A percentile compares a stretch with the other conserved stretches of the same genome.
Conservation (phyloP, 2,888 invertebrate species). For the Luperina nickerlii region DNA sequence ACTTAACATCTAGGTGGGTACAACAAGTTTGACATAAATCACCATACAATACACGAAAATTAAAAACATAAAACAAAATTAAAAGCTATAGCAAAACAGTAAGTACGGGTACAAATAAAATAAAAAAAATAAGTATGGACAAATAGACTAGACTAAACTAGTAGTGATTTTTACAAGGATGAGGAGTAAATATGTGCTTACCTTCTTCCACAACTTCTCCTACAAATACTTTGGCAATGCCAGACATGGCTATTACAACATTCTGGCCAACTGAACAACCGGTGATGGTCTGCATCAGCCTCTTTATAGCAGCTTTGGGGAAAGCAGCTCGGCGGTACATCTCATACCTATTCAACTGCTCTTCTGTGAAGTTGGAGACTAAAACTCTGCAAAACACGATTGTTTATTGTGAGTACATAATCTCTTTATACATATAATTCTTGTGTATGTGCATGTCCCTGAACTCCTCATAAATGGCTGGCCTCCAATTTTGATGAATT, state of each 20-base stretch:
- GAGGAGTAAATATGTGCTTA: constrained; percentile 74
- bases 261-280: constrained; percentile 99
- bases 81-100: no score
- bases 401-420: neutral
- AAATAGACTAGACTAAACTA: no score
- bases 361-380: constrained; percentile 99
- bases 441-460: no score
- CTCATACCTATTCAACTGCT: constrained; percentile 99
- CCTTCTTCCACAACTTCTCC: constrained; percentile 99
- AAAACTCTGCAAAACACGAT: constrained; percentile 92
- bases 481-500: no score
- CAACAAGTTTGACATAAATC: no score
- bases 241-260: constrained; percentile 99
- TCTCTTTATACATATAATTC: no score
- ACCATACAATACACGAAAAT: no score
- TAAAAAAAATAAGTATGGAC: no score
- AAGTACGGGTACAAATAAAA: no score
- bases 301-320: constrained; percentile 99
- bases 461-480: no score
- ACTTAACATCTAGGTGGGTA: no score
- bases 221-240: constrained; percentile 99
- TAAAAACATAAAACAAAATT: no score
- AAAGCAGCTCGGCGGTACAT: constrained; percentile 99
- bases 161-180: neutral
- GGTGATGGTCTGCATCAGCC: constrained; percentile 99